A percentile compares a stretch with the other conserved stretches of the same genome.
Evolutionary conservation across 2,888 invertebrate species (phyloP).

Genomic region (Nasonovia ribisnigri): DNA sequence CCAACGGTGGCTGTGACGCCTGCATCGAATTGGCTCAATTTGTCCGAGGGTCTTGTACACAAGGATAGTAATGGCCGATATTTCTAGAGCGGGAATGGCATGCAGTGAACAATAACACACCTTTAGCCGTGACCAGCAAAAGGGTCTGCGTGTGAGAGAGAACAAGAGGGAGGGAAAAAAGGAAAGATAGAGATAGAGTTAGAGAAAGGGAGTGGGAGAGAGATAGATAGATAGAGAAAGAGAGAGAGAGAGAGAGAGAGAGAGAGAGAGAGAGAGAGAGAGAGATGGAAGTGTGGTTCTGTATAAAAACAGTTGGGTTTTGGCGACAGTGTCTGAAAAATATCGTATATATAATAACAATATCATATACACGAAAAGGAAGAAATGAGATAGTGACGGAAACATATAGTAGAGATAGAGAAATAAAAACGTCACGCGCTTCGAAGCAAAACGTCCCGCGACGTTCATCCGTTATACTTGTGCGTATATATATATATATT

Average conservation of each 20-base stretch:
- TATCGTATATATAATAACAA: neutral
- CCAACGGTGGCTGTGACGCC: conserved; percentile 2
- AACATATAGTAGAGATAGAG: neutral
- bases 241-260: neutral
- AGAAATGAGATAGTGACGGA: neutral
- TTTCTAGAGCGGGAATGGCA: conserved; percentile 28
- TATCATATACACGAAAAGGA: neutral
- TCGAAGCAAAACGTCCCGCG: conserved; percentile 27
- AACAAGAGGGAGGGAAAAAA: neutral
- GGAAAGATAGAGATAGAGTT: neutral
- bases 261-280: neutral
- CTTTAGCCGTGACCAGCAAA: neutral
- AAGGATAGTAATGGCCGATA: conserved; percentile 22
- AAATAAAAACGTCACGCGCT: conserved; percentile 11
- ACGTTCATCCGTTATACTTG: neutral
- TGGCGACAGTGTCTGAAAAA: neutral
- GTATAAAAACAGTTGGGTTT: neutral
- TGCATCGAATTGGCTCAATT: conserved; percentile 53
- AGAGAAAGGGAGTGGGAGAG: neutral
- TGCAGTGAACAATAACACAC: conserved; percentile 9
- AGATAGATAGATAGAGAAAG: neutral
- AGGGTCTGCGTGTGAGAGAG: neutral
- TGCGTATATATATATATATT: neutral
- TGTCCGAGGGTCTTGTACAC: conserved; percentile 27
- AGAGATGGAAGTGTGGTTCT: neutral